phyloP scores from a whole-genome alignment of 1,140 invertebrate species.

The Papilio polytes region DNA sequence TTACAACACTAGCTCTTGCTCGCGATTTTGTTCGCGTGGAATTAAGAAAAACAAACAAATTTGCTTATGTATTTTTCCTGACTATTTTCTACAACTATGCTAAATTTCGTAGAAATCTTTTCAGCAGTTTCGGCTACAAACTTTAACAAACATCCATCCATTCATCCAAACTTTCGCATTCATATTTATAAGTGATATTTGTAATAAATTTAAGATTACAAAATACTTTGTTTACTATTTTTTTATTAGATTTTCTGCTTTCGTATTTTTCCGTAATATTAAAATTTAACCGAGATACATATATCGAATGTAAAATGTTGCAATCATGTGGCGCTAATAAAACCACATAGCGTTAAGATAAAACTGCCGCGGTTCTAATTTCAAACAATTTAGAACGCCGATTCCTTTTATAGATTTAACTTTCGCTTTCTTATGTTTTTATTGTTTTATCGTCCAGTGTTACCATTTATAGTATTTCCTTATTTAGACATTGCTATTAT shows the following conservation, averaged over 20 bases:
- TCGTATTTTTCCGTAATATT: neutral
- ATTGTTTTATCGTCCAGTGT: neutral
- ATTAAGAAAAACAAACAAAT: too few species aligned
- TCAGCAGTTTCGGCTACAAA: too few species aligned
- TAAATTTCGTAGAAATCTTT: too few species aligned
- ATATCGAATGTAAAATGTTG: neutral
- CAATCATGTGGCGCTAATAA: neutral
- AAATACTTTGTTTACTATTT: neutral
- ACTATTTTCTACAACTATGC: too few species aligned
- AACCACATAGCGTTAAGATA: slow-evolving; percentile 3
- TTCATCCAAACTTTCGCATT: too few species aligned
- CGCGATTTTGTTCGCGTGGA: too few species aligned
- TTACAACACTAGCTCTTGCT: too few species aligned
- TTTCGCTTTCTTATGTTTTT: slow-evolving; percentile 1
- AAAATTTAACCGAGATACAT: slow-evolving; percentile 11
- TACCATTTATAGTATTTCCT: neutral
- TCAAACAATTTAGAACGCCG: slow-evolving; percentile 12
- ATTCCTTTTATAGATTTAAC: slow-evolving; percentile 16
- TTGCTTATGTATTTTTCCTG: too few species aligned
- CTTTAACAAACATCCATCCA: too few species aligned
- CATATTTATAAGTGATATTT: too few species aligned
- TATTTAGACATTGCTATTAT: neutral
- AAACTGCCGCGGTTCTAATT: slow-evolving; percentile 19
- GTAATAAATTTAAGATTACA: neutral
- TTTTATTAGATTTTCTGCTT: neutral